phyloP scores from a whole-genome alignment of 1,140 invertebrate genomes.

The Drosophila malerkotliana region DNA sequence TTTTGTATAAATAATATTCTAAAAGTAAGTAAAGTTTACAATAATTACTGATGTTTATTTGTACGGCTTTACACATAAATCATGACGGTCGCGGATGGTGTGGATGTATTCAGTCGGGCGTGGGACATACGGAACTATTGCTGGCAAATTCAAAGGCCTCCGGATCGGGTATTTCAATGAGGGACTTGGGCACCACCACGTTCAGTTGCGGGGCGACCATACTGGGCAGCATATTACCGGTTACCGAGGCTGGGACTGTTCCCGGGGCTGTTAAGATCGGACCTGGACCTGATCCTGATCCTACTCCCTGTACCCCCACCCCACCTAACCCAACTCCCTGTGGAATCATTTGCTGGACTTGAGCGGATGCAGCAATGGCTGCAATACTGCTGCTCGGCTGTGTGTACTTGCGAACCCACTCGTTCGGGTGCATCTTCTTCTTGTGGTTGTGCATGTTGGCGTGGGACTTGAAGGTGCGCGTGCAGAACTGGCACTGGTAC shows the following conservation, averaged over 20 bases:
- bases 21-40: not conserved
- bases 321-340: not conserved
- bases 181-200: slow-evolving; percentile 22
- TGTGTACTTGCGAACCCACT: slow-evolving; percentile 71
- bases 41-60: slow-evolving; percentile 40
- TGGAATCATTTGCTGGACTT: not conserved
- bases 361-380: not conserved
- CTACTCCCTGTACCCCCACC: not conserved
- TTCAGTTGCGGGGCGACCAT: slow-evolving; percentile 10
- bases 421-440: slow-evolving; percentile 78
- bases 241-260: not conserved
- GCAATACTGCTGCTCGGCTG: slow-evolving; percentile 47
- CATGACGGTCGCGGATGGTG: slow-evolving; percentile 1
- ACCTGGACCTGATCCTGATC: not conserved
- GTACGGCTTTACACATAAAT: slow-evolving; percentile 41
- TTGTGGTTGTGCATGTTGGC: slow-evolving; percentile 83
- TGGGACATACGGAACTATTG: slow-evolving; percentile 51
- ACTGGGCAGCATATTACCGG: slow-evolving; percentile 7
- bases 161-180: slow-evolving; percentile 27
- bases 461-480: slow-evolving; percentile 74
- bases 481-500: slow-evolving; percentile 74
- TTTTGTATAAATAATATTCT: not conserved
- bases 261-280: not conserved
- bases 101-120: slow-evolving; percentile 33
- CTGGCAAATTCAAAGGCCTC: slow-evolving; percentile 42